Conservation (phyloP, 1,140 invertebrate species). For the Drosophila teissieri region DNA sequence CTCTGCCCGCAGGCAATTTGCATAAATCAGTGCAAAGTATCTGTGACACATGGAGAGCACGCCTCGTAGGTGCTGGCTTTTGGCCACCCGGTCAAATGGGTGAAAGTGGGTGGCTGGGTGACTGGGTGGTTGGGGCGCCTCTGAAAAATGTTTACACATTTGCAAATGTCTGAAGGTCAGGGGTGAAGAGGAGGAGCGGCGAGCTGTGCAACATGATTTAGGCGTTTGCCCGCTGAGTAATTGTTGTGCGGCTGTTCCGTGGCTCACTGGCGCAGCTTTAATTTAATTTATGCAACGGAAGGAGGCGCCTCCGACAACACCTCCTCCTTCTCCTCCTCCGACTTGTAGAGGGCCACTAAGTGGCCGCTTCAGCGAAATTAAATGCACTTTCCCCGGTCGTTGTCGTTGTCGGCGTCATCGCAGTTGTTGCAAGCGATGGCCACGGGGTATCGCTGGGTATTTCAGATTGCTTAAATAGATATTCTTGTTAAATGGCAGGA, state of each 20-base stretch:
- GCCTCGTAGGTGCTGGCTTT: conserved; percentile 11
- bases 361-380: conserved; percentile 79
- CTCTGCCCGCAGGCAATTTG: conserved; percentile 65
- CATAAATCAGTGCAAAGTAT: conserved; percentile 82
- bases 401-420: conserved; percentile 43
- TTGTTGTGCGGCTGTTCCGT: conserved; percentile 64
- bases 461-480: background rate
- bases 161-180: conserved; percentile 80
- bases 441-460: conserved; percentile 14
- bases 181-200: background rate
- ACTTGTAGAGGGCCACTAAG: conserved; percentile 70
- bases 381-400: conserved; percentile 67
- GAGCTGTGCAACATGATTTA: conserved; percentile 71
- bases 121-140: conserved; percentile 7
- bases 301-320: conserved; percentile 5
- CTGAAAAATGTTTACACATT: conserved; percentile 82
- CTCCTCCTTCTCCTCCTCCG: conserved; percentile 14
- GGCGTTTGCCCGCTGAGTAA: conserved; percentile 68
- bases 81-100: conserved; percentile 8
- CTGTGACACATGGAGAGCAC: conserved; percentile 71
- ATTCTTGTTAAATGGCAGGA: background rate
- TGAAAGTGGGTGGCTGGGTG: background rate
- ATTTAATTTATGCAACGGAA: conserved; percentile 72
- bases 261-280: conserved; percentile 63
- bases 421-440: conserved; percentile 15